phyloP scores from a whole-genome alignment of 2,797 vertebrate genomes.

The Bucorvus abyssinicus region DNA sequence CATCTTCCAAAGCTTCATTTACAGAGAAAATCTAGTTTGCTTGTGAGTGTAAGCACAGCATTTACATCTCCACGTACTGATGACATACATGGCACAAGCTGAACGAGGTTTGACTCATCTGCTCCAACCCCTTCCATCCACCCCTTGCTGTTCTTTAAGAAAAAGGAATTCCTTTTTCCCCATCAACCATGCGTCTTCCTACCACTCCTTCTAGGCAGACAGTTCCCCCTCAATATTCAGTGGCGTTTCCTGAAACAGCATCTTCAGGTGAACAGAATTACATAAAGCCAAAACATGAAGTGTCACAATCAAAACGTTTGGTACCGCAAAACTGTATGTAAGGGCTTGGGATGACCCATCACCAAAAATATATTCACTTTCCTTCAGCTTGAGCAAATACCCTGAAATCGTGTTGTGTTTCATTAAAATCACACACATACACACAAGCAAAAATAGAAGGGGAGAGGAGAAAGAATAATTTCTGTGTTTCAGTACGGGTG shows the following conservation, averaged over 20 bases:
- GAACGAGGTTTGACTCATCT: background rate
- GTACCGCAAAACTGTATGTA: background rate
- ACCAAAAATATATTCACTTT: background rate
- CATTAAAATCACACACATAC: background rate
- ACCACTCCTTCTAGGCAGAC: background rate
- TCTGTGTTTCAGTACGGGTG: background rate
- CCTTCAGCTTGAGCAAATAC: background rate
- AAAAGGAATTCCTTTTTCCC: background rate
- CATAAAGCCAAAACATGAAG: background rate
- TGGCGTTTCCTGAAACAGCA: background rate
- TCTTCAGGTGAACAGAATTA: background rate
- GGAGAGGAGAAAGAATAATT: background rate
- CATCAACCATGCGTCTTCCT: background rate
- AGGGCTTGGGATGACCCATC: background rate
- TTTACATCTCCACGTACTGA: background rate
- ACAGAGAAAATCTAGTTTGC: background rate
- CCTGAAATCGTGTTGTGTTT: background rate
- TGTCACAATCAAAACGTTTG: background rate
- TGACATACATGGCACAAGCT: background rate
- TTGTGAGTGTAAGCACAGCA: background rate
- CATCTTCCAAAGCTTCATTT: background rate
- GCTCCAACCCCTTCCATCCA: background rate
- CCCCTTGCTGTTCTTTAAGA: background rate
- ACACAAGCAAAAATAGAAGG: rapidly evolving
- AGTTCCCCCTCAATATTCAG: background rate